Evolutionary conservation across 2,113 vertebrate genomes (phyloP).

Genomic region (Bubo blakistoni): DNA sequence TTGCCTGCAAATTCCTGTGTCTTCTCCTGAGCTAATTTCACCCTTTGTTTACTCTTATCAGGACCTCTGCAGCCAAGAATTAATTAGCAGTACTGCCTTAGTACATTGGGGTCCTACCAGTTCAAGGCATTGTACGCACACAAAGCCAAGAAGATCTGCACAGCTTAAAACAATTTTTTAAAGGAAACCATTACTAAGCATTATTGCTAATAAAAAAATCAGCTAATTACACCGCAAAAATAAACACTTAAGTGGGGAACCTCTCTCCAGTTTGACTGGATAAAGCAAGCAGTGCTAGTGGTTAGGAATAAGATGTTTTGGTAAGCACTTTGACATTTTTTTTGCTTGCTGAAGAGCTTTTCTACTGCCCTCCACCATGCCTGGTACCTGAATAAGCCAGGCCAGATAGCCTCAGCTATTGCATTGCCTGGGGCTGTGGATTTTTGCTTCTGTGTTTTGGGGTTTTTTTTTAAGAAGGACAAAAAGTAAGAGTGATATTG

Average conservation of each 20-base stretch:
- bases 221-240: constrained; percentile 18
- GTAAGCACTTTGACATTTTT: not conserved
- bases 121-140: constrained; percentile 1
- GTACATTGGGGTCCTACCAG: not conserved
- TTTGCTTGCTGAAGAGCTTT: not conserved
- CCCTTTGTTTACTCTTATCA: constrained; percentile 65
- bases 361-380: not conserved
- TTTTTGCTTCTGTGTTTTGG: not conserved
- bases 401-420: not conserved
- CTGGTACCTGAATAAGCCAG: not conserved
- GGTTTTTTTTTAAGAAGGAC: not conserved
- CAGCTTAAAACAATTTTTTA: not conserved
- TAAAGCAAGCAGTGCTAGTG: not conserved
- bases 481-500: not conserved
- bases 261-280: not conserved
- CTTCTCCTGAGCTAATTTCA: constrained; percentile 52
- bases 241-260: not conserved
- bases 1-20: constrained; percentile 29
- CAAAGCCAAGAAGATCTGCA: constrained; percentile 14
- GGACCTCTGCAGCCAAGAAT: constrained; percentile 44
- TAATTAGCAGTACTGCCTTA: constrained; percentile 22
- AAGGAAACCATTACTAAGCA: constrained; percentile 22
- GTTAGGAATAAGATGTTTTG: not conserved
- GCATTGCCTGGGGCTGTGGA: not conserved
- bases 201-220: not conserved